A percentile compares a stretch with the other conserved stretches of the same genome.
Conservation (phyloP, 1,140 invertebrate genomes). For the Hylaeus volcanicus region DNA sequence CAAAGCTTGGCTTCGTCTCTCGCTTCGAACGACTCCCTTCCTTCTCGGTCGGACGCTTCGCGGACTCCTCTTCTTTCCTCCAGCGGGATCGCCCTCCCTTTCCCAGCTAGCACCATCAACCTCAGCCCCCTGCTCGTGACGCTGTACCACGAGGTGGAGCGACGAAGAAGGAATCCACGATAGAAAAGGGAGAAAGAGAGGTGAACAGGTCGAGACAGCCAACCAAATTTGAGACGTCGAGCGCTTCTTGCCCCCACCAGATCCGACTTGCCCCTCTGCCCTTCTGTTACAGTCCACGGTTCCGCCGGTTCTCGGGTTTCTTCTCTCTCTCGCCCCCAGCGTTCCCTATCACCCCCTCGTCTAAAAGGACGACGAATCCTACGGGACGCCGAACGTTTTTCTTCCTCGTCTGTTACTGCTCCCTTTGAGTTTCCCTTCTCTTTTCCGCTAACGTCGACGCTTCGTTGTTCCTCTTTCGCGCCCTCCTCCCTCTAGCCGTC, state of each 20-base stretch:
- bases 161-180: slow-evolving; percentile 1
- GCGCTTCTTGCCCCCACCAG: slow-evolving; percentile 67
- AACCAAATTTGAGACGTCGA: slow-evolving; percentile 78
- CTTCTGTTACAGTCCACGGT: slow-evolving; percentile 33
- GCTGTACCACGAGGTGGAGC: background rate
- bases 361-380: slow-evolving; percentile 54
- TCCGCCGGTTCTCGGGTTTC: background rate
- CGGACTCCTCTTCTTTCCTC: slow-evolving; percentile 21
- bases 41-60: slow-evolving; percentile 25
- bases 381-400: slow-evolving; percentile 45
- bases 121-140: slow-evolving; percentile 4
- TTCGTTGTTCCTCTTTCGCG: slow-evolving; percentile 17
- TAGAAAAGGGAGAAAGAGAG: slow-evolving; percentile 24
- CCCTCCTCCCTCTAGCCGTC: slow-evolving; percentile 4
- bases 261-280: slow-evolving; percentile 30
- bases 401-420: slow-evolving; percentile 41
- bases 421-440: slow-evolving; percentile 20
- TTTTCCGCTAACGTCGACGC: slow-evolving; percentile 32
- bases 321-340: slow-evolving; percentile 17
- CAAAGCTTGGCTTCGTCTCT: background rate
- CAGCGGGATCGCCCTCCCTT: slow-evolving; percentile 39
- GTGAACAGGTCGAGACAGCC: slow-evolving; percentile 68
- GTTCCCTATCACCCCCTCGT: slow-evolving; percentile 17
- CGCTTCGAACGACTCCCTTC: slow-evolving; percentile 19
- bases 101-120: slow-evolving; percentile 21